A percentile compares a stretch with the other conserved stretches of the same genome.
phyloP scores from a whole-genome alignment of 1,140 invertebrate genomes.

The Pseudachorutes palmiensis region DNA sequence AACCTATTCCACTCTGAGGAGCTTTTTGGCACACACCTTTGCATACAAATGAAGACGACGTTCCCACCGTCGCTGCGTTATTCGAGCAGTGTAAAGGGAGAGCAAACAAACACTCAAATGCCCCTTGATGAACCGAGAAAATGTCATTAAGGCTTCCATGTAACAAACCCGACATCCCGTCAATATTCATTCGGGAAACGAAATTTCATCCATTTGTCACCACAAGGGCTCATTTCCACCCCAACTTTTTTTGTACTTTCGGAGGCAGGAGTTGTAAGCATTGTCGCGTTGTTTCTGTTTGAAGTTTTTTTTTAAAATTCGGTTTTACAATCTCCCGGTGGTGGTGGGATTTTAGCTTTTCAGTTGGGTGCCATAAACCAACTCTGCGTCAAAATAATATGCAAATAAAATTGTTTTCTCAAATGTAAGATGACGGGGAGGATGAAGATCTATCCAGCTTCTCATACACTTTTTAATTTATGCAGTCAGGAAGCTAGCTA shows the following conservation, averaged over 20 bases:
- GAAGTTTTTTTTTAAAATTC: too few species aligned
- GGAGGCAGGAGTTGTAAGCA: too few species aligned
- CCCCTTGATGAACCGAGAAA: conserved; percentile 21
- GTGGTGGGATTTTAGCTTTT: too few species aligned
- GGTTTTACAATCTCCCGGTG: too few species aligned
- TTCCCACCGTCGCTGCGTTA: background rate
- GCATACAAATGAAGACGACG: conserved; percentile 29
- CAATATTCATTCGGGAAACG: too few species aligned
- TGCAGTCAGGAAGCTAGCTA: background rate
- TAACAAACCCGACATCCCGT: too few species aligned
- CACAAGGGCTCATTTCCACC: too few species aligned
- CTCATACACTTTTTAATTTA: conserved; percentile 5
- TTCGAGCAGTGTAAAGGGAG: too few species aligned
- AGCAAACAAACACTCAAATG: conserved; percentile 22
- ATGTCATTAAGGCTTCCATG: background rate
- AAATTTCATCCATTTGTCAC: too few species aligned
- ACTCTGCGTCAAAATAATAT: conserved; percentile 24
- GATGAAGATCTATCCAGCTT: conserved; percentile 20
- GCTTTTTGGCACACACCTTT: conserved; percentile 26
- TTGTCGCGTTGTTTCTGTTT: too few species aligned
- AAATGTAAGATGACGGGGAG: conserved; percentile 19
- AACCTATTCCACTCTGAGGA: conserved; percentile 29
- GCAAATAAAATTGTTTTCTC: conserved; percentile 29
- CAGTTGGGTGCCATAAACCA: too few species aligned
- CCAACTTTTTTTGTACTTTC: too few species aligned